phyloP scores from a whole-genome alignment of 1,140 invertebrate genomes.

The Agrypnia vestita region DNA sequence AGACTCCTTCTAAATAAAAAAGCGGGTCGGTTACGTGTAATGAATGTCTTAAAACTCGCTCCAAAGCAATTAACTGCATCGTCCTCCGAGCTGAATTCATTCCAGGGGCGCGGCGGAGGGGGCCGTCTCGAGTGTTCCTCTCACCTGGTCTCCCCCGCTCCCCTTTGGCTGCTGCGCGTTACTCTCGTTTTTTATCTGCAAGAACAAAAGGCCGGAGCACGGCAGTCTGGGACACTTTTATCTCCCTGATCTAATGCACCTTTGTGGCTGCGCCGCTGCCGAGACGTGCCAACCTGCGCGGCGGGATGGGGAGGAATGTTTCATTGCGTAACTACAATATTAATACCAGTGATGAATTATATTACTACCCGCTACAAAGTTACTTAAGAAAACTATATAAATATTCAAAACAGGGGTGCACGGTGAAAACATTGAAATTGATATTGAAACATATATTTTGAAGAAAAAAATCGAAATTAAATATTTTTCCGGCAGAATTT shows the following conservation, averaged over 20 bases:
- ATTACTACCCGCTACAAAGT: no score
- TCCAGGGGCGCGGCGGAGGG: slow-evolving; percentile 6
- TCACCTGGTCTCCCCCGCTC: slow-evolving; percentile 47
- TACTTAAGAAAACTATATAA: no score
- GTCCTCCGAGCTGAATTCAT: slow-evolving; percentile 16
- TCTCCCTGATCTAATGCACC: slow-evolving; percentile 44
- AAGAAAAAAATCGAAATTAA: no score
- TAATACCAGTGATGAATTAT: no score
- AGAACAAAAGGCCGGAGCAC: slow-evolving; percentile 40
- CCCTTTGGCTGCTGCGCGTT: slow-evolving; percentile 10
- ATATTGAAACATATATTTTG: no score
- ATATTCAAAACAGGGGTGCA: no score
- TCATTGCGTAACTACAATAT: no score
- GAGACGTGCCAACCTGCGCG: not conserved
- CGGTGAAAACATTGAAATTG: no score
- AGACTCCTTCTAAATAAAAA: no score
- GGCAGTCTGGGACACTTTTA: slow-evolving; percentile 38
- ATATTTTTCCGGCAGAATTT: no score
- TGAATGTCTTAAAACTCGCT: slow-evolving; percentile 4
- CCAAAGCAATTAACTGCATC: slow-evolving; percentile 29
- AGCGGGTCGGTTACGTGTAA: not conserved
- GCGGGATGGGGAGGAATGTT: no score
- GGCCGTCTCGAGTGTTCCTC: slow-evolving; percentile 52
- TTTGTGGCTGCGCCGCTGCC: slow-evolving; percentile 19
- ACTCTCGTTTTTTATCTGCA: slow-evolving; percentile 55